phyloP scores from a whole-genome alignment of 2,888 invertebrate genomes.

The Pinctada fucata region DNA sequence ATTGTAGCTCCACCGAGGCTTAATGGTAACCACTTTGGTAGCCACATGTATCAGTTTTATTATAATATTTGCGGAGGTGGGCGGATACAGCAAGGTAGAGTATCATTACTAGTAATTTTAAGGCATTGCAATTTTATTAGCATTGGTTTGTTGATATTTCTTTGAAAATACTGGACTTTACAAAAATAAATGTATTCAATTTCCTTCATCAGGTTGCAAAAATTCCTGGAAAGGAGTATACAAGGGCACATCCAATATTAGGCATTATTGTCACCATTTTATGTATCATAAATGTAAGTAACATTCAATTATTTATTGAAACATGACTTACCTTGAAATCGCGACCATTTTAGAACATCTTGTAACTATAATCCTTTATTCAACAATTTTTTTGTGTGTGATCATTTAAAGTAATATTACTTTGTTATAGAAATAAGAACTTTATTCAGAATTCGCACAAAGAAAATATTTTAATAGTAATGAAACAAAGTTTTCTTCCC shows the following conservation, averaged over 20 bases:
- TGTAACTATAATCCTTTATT: no score
- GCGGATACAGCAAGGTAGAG: slow-evolving; percentile 67
- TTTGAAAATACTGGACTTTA: no score
- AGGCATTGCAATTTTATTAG: not conserved
- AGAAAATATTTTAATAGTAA: no score
- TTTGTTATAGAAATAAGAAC: no score
- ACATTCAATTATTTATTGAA: no score
- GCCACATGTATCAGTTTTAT: slow-evolving; percentile 69
- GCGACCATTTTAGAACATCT: no score
- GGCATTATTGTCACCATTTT: slow-evolving; percentile 72
- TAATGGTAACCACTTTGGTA: slow-evolving; percentile 59
- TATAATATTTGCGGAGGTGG: slow-evolving; percentile 68
- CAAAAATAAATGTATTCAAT: no score
- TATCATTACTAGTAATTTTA: not conserved
- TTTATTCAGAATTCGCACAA: no score
- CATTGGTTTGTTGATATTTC: not conserved
- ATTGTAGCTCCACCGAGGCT: slow-evolving; percentile 56
- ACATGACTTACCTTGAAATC: no score
- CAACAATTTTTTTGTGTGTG: no score
- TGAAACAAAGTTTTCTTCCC: slow-evolving; percentile 22
- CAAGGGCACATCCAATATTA: slow-evolving; percentile 70
- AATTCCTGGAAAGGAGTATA: slow-evolving; percentile 50
- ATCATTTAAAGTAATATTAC: no score
- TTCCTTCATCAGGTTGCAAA: slow-evolving; percentile 42
- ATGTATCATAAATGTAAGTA: slow-evolving; percentile 72